A percentile compares a stretch with the other conserved stretches of the same genome.
Conservation (phyloP, 2,888 invertebrate species). For the Cephus runcator region DNA sequence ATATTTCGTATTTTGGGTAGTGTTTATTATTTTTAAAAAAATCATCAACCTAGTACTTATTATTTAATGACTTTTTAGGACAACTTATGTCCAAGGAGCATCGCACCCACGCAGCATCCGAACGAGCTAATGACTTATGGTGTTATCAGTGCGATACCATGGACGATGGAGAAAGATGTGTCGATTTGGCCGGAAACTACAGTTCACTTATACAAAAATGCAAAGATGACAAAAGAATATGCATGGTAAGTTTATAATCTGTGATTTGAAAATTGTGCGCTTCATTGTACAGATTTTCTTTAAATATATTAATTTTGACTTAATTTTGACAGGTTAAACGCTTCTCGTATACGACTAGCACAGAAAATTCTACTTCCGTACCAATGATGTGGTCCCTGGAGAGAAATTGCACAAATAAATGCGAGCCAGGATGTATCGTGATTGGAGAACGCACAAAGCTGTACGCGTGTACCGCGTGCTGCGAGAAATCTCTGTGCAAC, state of each 20-base stretch:
- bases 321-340: conserved; percentile 75
- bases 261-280: not conserved
- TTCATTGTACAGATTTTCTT: not conserved
- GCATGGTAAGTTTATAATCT: conserved; percentile 73
- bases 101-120: conserved; percentile 82
- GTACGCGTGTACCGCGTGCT: conserved; percentile 88
- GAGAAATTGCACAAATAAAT: conserved; percentile 83
- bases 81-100: conserved; percentile 73
- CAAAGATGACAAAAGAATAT: conserved; percentile 78
- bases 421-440: conserved; percentile 88
- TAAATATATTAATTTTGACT: not conserved
- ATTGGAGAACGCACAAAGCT: conserved; percentile 90
- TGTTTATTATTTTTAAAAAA: no score
- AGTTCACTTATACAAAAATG: conserved; percentile 78
- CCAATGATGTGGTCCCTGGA: conserved; percentile 85
- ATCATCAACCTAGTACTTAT: not conserved
- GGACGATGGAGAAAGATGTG: conserved; percentile 78
- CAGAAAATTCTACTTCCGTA: conserved; percentile 80
- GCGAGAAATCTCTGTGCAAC: conserved; percentile 83
- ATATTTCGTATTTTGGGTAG: no score
- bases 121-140: conserved; percentile 82
- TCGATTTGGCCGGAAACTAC: conserved; percentile 73
- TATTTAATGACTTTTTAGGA: conserved; percentile 30
- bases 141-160: conserved; percentile 86
- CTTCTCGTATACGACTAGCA: conserved; percentile 85